These are phyloP conservation scores for Burhinus bistriatus DNA, from an alignment of 2,113 vertebrate genomes.

Conservation along the genomic window DNA sequence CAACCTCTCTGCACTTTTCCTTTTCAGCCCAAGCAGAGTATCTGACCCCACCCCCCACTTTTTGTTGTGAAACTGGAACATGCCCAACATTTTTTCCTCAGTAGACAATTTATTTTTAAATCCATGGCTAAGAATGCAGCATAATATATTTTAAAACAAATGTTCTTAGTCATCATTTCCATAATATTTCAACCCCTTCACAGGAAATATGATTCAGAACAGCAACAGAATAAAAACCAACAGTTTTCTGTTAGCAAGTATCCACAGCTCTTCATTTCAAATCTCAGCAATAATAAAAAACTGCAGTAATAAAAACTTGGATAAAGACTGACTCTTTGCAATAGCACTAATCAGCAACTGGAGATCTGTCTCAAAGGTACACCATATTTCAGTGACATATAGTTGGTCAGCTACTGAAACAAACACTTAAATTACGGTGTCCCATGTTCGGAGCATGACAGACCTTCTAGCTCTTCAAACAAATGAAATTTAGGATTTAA, in stretches of 20 bases:
- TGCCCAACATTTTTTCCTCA: slow-evolving; percentile 52
- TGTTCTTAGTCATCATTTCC: slow-evolving; percentile 55
- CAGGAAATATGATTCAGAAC: slow-evolving; percentile 38
- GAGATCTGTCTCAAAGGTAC: neutral
- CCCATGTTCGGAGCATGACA: neutral
- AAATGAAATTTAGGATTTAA: too few relatives aligned
- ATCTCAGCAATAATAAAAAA: neutral
- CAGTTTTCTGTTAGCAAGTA: neutral
- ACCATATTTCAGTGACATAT: neutral
- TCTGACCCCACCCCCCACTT: neutral
- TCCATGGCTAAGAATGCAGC: slow-evolving; percentile 41
- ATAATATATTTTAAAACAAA: slow-evolving; percentile 51
- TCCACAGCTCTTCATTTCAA: neutral
- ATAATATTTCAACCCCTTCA: slow-evolving; percentile 20
- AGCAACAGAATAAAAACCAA: neutral
- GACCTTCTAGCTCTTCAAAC: neutral
- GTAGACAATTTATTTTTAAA: slow-evolving; percentile 67
- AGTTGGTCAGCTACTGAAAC: neutral
- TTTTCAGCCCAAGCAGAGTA: neutral
- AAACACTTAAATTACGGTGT: neutral
- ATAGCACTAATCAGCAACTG: neutral
- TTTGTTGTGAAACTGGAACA: slow-evolving; percentile 41
- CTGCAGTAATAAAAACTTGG: neutral
- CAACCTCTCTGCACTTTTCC: neutral
- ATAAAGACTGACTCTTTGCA: neutral